phyloP scores from a whole-genome alignment of 2,113 vertebrate genomes.

The Alosa alosa region DNA sequence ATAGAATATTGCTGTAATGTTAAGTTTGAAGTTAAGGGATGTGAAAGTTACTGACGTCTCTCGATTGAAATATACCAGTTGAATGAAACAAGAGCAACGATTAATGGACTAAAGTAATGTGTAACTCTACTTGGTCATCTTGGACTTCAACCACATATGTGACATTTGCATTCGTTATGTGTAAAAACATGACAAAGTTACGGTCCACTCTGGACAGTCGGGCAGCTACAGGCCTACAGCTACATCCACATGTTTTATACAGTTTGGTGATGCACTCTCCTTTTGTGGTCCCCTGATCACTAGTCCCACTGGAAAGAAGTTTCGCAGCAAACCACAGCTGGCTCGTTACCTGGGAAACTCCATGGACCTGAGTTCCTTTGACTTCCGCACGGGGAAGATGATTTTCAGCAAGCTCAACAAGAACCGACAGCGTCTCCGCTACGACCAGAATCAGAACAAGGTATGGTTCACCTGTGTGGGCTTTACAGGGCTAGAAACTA shows the following conservation, averaged over 20 bases:
- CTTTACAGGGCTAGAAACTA: not conserved
- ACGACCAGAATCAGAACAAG: slow-evolving; percentile 83
- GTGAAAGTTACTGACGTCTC: no score
- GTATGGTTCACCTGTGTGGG: slow-evolving; percentile 60
- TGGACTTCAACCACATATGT: no score
- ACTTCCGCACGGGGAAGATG: slow-evolving; percentile 83
- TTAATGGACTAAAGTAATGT: no score
- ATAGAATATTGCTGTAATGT: not conserved
- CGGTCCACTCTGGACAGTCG: not conserved
- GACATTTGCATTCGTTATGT: no score
- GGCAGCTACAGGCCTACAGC: not conserved
- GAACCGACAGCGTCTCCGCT: slow-evolving; percentile 85
- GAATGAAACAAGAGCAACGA: no score
- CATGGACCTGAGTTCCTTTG: slow-evolving; percentile 81
- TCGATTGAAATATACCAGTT: no score
- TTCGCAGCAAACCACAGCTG: slow-evolving; percentile 90
- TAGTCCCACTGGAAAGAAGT: slow-evolving; percentile 88
- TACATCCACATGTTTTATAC: not conserved
- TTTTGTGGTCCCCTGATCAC: slow-evolving; percentile 42
- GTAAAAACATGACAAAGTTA: no score
- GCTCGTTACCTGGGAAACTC: slow-evolving; percentile 83
- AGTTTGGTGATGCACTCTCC: slow-evolving; percentile 32
- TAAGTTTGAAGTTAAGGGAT: not conserved
- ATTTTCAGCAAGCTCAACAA: slow-evolving; percentile 87
- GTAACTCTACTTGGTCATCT: no score